Evolutionary conservation across 2,113 vertebrate species (phyloP).

Genomic region (Phylloscopus trochiloides): DNA sequence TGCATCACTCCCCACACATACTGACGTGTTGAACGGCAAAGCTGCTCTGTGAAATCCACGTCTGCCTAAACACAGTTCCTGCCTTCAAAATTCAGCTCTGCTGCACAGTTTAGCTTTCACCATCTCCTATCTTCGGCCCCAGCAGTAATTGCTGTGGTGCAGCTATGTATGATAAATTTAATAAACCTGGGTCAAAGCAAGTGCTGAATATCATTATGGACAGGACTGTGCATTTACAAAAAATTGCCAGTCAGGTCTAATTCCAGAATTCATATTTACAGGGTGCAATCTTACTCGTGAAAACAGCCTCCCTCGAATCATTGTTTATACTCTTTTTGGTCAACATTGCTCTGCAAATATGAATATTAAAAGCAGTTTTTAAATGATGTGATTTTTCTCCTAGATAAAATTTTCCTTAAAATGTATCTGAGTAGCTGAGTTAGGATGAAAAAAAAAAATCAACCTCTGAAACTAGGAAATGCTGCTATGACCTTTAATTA

Average conservation of each 20-base stretch:
- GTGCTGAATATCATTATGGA: background rate
- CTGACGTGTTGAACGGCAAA: background rate
- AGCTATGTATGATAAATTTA: background rate
- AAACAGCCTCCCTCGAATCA: background rate
- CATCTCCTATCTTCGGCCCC: background rate
- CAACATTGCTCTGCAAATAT: background rate
- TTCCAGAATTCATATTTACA: background rate
- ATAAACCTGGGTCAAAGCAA: background rate
- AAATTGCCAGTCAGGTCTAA: background rate
- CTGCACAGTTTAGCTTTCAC: background rate
- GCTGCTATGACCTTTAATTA: background rate
- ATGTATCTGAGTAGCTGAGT: background rate
- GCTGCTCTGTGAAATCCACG: background rate
- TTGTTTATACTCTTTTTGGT: background rate
- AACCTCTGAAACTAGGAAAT: background rate
- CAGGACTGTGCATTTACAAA: background rate
- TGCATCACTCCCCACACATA: background rate
- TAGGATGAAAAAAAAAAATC: background rate
- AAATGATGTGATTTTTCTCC: background rate
- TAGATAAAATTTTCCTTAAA: background rate
- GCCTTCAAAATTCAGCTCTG: background rate
- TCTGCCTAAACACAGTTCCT: background rate
- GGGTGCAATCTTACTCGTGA: background rate
- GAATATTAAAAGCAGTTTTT: background rate
- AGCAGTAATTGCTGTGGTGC: background rate